phyloP scores from a whole-genome alignment of 2,888 invertebrate species.

The Drosophila diplacantha region DNA sequence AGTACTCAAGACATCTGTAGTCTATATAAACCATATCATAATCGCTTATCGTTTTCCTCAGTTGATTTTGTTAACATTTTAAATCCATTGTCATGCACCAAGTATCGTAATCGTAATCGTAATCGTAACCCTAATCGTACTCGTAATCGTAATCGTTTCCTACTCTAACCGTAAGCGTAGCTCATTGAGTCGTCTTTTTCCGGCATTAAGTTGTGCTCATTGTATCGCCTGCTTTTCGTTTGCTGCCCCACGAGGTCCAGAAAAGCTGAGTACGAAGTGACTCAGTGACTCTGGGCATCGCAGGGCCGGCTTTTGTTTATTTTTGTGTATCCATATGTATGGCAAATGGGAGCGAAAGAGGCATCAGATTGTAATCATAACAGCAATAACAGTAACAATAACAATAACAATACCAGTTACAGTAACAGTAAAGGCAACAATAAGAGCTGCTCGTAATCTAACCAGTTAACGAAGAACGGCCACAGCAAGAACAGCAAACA shows the following conservation, averaged over 20 bases:
- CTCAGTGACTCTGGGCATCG: conserved; percentile 2
- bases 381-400: conserved; percentile 32
- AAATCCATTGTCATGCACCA: conserved; percentile 19
- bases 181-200: conserved; percentile 34
- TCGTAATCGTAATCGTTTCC: conserved; percentile 17
- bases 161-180: conserved; percentile 30
- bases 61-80: conserved; percentile 7
- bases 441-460: conserved; percentile 30
- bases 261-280: not conserved
- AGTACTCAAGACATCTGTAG: conserved; percentile 12
- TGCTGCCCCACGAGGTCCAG: conserved; percentile 14
- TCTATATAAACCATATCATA: conserved; percentile 1
- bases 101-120: conserved; percentile 7
- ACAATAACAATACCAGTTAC: conserved; percentile 50
- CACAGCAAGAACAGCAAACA: conserved; percentile 22
- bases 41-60: conserved; percentile 3
- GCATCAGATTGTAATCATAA: conserved; percentile 73
- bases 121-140: not conserved
- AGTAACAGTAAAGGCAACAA: conserved; percentile 33
- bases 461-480: conserved; percentile 26
- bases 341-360: conserved; percentile 77
- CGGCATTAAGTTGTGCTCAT: conserved; percentile 32
- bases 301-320: conserved; percentile 35
- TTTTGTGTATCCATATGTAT: conserved; percentile 69
- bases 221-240: conserved; percentile 41